A percentile compares a stretch with the other conserved stretches of the same genome.
These are phyloP conservation scores for Bactericera cockerelli DNA, from an alignment of 1,140 invertebrate species.

Conservation along the genomic window DNA sequence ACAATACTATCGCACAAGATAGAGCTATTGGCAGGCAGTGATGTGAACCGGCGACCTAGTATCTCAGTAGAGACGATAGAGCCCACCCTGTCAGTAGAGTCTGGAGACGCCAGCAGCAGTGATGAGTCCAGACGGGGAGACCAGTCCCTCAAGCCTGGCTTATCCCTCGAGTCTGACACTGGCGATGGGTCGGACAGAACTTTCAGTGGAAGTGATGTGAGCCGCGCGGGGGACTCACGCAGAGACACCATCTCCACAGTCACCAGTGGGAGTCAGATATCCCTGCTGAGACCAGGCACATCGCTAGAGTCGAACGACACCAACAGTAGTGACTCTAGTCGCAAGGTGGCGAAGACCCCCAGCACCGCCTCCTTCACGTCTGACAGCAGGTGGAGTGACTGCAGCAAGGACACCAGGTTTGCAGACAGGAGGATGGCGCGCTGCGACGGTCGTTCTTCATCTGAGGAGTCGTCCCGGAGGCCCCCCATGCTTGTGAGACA, in stretches of 20 bases:
- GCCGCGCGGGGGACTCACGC: conserved; percentile 20
- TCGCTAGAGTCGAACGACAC: conserved; percentile 45
- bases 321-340: conserved; percentile 35
- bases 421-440: conserved; percentile 25
- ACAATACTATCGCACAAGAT: conserved; percentile 20
- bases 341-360: conserved; percentile 29
- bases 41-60: conserved; percentile 20
- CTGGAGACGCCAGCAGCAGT: conserved; percentile 17
- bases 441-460: conserved; percentile 27
- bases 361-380: conserved; percentile 46
- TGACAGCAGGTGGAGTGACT: conserved; percentile 37
- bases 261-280: conserved; percentile 20
- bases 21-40: conserved; percentile 20
- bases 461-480: conserved; percentile 25
- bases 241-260: conserved; percentile 24
- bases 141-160: conserved; percentile 11
- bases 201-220: conserved; percentile 19
- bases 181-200: conserved; percentile 18
- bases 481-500: conserved; percentile 26
- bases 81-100: conserved; percentile 1
- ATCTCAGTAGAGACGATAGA: conserved; percentile 25
- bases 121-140: conserved; percentile 20
- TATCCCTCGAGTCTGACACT: conserved; percentile 21
- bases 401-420: conserved; percentile 26
- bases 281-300: conserved; percentile 29